Evolutionary conservation across 1,140 invertebrate genomes (phyloP), one percentile per base, ranked within the genome.

Genomic region (Bombus difficillimus): DNA sequence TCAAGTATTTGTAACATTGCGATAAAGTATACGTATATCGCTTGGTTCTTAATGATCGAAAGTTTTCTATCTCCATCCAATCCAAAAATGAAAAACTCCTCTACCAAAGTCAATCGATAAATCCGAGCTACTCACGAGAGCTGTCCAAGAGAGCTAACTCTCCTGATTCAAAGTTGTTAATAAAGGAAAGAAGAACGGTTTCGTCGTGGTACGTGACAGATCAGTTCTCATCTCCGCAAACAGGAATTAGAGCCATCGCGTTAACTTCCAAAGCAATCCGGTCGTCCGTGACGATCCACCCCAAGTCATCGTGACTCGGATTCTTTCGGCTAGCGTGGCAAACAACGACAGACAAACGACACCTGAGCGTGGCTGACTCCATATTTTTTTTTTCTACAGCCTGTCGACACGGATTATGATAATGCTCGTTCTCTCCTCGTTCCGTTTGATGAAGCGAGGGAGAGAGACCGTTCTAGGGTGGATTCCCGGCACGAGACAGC

Each of bases 371-470:
- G 34, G 41, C 62, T 71, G 87, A 83, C 78, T 85, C 47, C 68
- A 64, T 83, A 81, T 81, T 66, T 34, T 18, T 34, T 34, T 66
- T 9, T 18, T 18, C 18, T 28, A 43, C 66, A 25, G 68, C 72
- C 83, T 87, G 91, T 92, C 91, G 79, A 78, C 80, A 72, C 83
- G 90, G 92, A 93, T 93, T 93, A 94, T 93, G 91, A 92, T 94
- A 94, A 93, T 93, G 90, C 88, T 69, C 75, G 66, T 91, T 83
- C 85, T 74, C 71, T 74, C 82, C 80, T 82, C 83, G 39, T 74
- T 75, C 64, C 79, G 43, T 68, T 79, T 80, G 77, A 83, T 86
- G 69, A 83, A 83, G 41, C 28, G 34, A 81, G 47, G 57, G 71
- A 41, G 53, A 64, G 78, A 62, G 34, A 37, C 41, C 73, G 83